Conservation (phyloP, 2,888 invertebrate genomes). For the Cosmorhoe ocellata region DNA sequence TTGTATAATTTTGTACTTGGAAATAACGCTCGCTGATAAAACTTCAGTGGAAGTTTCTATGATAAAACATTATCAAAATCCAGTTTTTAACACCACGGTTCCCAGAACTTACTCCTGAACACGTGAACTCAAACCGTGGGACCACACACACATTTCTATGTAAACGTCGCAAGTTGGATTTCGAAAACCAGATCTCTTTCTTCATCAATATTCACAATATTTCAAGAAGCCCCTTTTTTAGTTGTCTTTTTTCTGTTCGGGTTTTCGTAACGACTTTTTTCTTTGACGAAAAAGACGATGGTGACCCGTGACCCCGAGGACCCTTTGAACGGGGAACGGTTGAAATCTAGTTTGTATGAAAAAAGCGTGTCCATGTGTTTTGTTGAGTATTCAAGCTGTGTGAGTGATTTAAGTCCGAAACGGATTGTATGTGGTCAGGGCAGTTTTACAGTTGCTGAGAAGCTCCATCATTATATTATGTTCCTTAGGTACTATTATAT, state of each 20-base stretch:
- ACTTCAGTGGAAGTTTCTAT: constrained; percentile 20
- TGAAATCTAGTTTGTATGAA: constrained; percentile 74
- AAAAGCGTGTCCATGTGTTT: constrained; percentile 69
- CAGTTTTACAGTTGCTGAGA: constrained; percentile 39
- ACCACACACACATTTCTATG: constrained; percentile 69
- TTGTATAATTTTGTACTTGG: constrained; percentile 29
- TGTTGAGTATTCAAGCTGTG: constrained; percentile 50
- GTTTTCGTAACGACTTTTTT: constrained; percentile 78
- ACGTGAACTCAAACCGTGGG: constrained; percentile 71
- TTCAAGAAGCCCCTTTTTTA: constrained; percentile 77
- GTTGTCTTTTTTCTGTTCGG: constrained; percentile 57
- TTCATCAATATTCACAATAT: constrained; percentile 83
- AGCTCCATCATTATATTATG: constrained; percentile 13
- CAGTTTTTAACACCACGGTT: constrained; percentile 51
- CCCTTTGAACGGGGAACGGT: constrained; percentile 65
- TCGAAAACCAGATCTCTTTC: constrained; percentile 78
- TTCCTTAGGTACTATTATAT: constrained; percentile 1
- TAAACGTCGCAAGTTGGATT: constrained; percentile 57
- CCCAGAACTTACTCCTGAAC: constrained; percentile 54
- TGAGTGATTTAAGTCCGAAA: constrained; percentile 54
- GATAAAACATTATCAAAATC: constrained; percentile 43
- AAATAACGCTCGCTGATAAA: constrained; percentile 18
- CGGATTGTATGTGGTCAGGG: constrained; percentile 59
- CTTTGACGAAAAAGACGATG: constrained; percentile 70
- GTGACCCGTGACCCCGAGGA: constrained; percentile 72